These are phyloP conservation scores for Megathymus violae DNA, from an alignment of 1,140 invertebrate genomes.

Conservation along the genomic window DNA sequence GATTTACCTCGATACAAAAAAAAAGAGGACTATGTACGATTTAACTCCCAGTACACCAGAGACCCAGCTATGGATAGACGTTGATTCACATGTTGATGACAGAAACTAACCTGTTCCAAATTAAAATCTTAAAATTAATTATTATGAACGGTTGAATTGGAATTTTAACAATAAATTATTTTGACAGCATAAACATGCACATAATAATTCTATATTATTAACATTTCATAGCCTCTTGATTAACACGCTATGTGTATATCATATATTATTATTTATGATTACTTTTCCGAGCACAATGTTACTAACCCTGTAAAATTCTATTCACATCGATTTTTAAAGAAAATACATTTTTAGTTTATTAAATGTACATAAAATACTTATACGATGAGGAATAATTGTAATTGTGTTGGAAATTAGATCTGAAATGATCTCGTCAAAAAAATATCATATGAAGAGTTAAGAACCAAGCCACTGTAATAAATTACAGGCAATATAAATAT, in stretches of 20 bases:
- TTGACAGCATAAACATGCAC: conserved; percentile 18
- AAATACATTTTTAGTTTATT: background rate
- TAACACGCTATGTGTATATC: conserved; percentile 44
- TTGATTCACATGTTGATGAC: background rate
- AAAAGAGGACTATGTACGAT: too few relatives aligned
- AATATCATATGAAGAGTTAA: conserved; percentile 1
- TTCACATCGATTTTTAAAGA: conserved; percentile 14
- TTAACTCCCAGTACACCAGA: too few relatives aligned
- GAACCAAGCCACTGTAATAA: background rate
- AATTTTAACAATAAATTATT: conserved; percentile 24
- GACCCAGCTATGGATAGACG: too few relatives aligned
- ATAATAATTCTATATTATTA: conserved; percentile 40
- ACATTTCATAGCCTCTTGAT: conserved; percentile 68
- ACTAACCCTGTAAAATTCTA: conserved; percentile 34
- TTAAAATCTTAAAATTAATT: conserved; percentile 30
- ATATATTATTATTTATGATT: conserved; percentile 10
- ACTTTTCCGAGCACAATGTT: conserved; percentile 24
- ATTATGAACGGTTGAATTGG: background rate
- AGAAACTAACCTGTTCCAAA: conserved; percentile 9
- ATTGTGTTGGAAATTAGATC: background rate
- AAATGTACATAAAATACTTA: background rate
- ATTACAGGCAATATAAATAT: conserved; percentile 5
- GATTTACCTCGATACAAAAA: too few relatives aligned
- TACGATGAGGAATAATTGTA: background rate
- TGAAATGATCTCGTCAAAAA: background rate